A percentile compares a stretch with the other conserved stretches of the same genome.
Evolutionary conservation across 2,113 vertebrate species (phyloP).

Genomic region (Hiodon tergisus): DNA sequence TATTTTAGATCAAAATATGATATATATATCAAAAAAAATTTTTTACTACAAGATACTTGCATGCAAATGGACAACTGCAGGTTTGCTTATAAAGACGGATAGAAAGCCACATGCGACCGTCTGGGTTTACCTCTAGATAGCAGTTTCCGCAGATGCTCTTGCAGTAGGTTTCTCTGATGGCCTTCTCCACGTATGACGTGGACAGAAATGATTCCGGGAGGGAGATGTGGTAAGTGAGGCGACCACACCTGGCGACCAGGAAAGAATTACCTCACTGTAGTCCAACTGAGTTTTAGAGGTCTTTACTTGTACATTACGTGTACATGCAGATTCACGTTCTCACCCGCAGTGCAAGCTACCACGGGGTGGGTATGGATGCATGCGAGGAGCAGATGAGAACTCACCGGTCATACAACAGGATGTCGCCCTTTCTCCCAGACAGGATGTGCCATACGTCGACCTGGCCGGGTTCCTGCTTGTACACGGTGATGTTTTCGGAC

Average conservation of each 20-base stretch:
- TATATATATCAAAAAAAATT: no score
- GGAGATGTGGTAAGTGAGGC: slow-evolving; percentile 76
- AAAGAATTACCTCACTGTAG: background rate
- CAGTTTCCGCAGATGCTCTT: slow-evolving; percentile 77
- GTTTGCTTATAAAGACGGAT: no score
- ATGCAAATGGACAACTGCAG: no score
- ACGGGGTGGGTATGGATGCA: no score
- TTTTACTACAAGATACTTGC: no score
- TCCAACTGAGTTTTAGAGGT: background rate
- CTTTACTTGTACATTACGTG: no score
- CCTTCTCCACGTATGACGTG: slow-evolving; percentile 70
- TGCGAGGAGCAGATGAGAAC: slow-evolving; percentile 13
- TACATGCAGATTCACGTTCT: no score
- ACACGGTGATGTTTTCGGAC: slow-evolving; percentile 70
- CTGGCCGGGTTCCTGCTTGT: slow-evolving; percentile 71
- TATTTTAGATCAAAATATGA: no score
- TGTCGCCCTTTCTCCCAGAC: slow-evolving; percentile 80
- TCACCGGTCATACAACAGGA: slow-evolving; percentile 91
- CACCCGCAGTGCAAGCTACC: no score
- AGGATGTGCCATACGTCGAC: slow-evolving; percentile 78
- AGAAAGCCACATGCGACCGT: background rate
- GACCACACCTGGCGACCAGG: slow-evolving; percentile 73
- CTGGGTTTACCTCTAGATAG: slow-evolving; percentile 60
- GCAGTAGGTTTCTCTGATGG: slow-evolving; percentile 81
- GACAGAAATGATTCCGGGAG: slow-evolving; percentile 77